Conservation (phyloP, 2,888 invertebrate species). For the Drosophila putrida region DNA sequence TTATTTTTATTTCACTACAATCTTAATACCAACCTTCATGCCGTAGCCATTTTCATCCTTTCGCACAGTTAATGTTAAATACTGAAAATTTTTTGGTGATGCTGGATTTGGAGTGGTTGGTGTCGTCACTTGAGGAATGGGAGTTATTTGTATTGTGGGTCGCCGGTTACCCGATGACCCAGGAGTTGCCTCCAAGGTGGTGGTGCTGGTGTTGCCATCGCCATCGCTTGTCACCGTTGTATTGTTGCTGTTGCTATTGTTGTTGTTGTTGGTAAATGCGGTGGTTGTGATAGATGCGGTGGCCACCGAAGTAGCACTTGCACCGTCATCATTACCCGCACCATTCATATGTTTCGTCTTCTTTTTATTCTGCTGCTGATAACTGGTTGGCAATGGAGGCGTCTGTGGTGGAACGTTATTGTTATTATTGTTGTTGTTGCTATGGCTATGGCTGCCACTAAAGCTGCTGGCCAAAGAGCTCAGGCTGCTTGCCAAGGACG, state of each 20-base stretch:
- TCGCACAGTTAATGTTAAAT: constrained; percentile 84
- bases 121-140: constrained; percentile 50
- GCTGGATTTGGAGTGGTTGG: constrained; percentile 63
- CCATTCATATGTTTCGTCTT: constrained; percentile 81
- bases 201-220: constrained; percentile 41
- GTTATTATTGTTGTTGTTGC: constrained; percentile 56
- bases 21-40: constrained; percentile 84
- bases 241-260: constrained; percentile 35
- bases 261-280: constrained; percentile 40
- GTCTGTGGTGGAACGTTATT: constrained; percentile 81
- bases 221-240: constrained; percentile 32
- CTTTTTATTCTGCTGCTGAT: constrained; percentile 72
- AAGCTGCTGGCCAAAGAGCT: constrained; percentile 76
- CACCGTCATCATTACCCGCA: constrained; percentile 52
- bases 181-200: constrained; percentile 19
- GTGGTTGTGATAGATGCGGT: constrained; percentile 38
- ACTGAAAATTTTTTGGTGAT: constrained; percentile 84
- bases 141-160: constrained; percentile 50
- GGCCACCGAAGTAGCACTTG: constrained; percentile 43
- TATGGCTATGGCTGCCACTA: constrained; percentile 53
- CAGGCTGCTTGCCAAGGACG: constrained; percentile 80
- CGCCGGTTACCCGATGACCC: constrained; percentile 65
- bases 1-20: not conserved
- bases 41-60: constrained; percentile 86
- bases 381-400: constrained; percentile 82